phyloP scores from a whole-genome alignment of 2,888 invertebrate species.

The Ophion ellenae region DNA sequence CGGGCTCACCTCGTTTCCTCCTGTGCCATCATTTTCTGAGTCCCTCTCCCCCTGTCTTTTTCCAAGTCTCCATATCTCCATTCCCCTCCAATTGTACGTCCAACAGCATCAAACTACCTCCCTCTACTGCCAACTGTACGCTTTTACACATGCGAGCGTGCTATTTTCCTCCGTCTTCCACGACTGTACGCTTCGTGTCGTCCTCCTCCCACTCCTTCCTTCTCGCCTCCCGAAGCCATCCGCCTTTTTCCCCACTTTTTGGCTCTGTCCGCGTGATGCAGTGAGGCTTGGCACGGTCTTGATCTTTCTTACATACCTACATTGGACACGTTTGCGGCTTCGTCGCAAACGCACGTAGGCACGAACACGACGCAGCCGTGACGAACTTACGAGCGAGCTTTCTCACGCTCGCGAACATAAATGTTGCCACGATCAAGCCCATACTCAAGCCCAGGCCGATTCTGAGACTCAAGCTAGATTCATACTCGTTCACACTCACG shows the following conservation, averaged over 20 bases:
- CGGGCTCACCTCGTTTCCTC: conserved; percentile 63
- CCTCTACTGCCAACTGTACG: conserved; percentile 20
- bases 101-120: conserved; percentile 27
- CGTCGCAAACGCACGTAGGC: not conserved
- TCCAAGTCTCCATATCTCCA: conserved; percentile 21
- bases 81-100: conserved; percentile 29
- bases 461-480: too few species aligned
- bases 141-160: conserved; percentile 38
- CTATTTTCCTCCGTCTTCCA: conserved; percentile 32
- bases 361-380: too few species aligned
- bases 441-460: too few species aligned
- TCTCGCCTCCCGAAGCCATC: not conserved
- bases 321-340: not conserved
- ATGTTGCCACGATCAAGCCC: too few species aligned
- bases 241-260: conserved; percentile 54
- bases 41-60: conserved; percentile 1
- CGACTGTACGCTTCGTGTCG: conserved; percentile 67
- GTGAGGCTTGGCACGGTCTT: conserved; percentile 40
- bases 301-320: conserved; percentile 23
- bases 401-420: too few species aligned
- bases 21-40: conserved; percentile 48
- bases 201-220: not conserved
- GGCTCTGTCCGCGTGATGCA: conserved; percentile 33
- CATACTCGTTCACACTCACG: too few species aligned
- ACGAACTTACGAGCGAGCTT: too few species aligned